Percentiles rank a stretch among this genome's conserved stretches.
phyloP scores from a whole-genome alignment of 92 coral and sea anemone genomes.

The Montipora capitata region DNA sequence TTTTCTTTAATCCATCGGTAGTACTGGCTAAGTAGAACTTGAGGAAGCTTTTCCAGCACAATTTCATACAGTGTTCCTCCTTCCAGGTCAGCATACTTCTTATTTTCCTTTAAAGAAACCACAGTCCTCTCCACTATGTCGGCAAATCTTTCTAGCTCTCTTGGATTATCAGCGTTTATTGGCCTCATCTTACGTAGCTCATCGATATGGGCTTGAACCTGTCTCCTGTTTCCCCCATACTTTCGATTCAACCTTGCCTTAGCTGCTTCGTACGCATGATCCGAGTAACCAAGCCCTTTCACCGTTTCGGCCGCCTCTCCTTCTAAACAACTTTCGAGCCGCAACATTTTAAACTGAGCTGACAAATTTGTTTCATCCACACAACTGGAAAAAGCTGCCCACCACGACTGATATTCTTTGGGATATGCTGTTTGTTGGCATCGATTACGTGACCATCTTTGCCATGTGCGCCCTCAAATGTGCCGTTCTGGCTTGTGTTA shows the following conservation, averaged over 20 bases:
- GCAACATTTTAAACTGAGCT: no score
- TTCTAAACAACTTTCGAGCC: no score
- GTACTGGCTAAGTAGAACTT: constrained; percentile 59
- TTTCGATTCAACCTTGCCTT: constrained; percentile 54
- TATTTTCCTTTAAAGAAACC: constrained; percentile 52
- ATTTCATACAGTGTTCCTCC: constrained; percentile 73
- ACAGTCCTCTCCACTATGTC: constrained; percentile 59
- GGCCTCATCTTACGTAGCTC: constrained; percentile 49
- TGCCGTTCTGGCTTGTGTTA: no score
- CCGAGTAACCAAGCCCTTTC: no score
- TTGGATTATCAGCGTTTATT: constrained; percentile 55
- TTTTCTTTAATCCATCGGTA: constrained; percentile 58
- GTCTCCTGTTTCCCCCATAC: constrained; percentile 72
- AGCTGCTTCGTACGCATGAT: constrained; percentile 30
- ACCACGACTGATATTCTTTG: no score
- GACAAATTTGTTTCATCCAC: no score
- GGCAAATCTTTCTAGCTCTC: constrained; percentile 58
- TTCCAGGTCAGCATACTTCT: constrained; percentile 68
- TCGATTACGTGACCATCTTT: no score
- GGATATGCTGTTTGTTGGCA: no score
- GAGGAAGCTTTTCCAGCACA: constrained; percentile 75
- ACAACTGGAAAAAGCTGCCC: no score
- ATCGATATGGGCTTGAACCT: constrained; percentile 67
- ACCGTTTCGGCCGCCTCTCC: no score
- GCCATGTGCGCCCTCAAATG: no score